Conservation (phyloP, 2,113 vertebrate genomes). For the Herpailurus yagouaroundi region DNA sequence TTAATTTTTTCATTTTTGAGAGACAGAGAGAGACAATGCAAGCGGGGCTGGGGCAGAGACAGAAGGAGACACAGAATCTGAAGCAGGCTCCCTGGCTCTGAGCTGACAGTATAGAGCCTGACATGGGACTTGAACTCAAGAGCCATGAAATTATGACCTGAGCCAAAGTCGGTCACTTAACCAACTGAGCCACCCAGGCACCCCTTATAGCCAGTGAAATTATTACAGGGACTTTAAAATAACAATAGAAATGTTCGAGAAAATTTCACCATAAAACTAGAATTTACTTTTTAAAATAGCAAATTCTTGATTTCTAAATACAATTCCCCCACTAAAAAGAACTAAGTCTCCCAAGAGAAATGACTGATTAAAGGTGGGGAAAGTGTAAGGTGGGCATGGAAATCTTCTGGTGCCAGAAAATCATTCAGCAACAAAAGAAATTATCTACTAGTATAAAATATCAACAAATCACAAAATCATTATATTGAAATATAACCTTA, state of each 20-base stretch:
- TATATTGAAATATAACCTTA: neutral
- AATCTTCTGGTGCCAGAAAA: neutral
- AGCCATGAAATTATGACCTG: no score
- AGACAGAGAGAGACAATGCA: no score
- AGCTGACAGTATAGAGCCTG: no score
- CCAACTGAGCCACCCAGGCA: no score
- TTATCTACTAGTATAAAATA: neutral
- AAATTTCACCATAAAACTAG: neutral
- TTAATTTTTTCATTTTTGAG: no score
- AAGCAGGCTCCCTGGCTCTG: no score
- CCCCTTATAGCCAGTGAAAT: neutral
- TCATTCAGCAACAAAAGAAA: neutral
- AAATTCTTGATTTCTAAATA: slow-evolving; percentile 41
- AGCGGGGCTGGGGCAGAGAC: no score
- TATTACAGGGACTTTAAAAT: neutral
- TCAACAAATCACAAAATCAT: neutral
- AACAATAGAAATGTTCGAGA: neutral
- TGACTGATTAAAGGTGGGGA: neutral
- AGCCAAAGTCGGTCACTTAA: no score
- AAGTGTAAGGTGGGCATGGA: neutral
- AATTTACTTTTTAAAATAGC: slow-evolving; percentile 22
- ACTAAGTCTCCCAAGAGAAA: neutral
- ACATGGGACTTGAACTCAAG: no score
- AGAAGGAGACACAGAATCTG: no score
- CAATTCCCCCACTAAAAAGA: neutral